phyloP scores from a whole-genome alignment of 2,797 vertebrate genomes.

The Argyrosomus regius region DNA sequence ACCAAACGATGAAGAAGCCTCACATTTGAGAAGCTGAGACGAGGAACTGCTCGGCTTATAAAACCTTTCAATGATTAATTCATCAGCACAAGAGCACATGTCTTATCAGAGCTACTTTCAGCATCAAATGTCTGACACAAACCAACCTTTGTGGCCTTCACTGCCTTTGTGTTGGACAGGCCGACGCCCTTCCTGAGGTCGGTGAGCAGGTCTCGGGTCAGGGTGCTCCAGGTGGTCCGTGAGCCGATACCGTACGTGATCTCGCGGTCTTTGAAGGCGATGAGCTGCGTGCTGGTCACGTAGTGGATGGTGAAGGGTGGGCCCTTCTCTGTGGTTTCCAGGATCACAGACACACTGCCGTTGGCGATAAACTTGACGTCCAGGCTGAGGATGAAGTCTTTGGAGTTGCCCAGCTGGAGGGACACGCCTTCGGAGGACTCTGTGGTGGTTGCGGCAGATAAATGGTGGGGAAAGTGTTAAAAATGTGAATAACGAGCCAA shows the following conservation, averaged over 20 bases:
- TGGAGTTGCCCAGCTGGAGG: slow-evolving; percentile 91
- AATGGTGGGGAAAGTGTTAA: background rate
- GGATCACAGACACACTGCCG: slow-evolving; percentile 92
- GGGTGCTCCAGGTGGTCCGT: slow-evolving; percentile 90
- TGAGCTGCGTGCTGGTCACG: slow-evolving; percentile 90
- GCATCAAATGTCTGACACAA: background rate
- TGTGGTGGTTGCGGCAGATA: slow-evolving; percentile 66
- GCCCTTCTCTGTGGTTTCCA: slow-evolving; percentile 95
- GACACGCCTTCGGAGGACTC: slow-evolving; percentile 93
- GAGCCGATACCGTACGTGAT: slow-evolving; percentile 94
- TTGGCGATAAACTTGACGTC: slow-evolving; percentile 94
- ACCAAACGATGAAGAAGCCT: background rate
- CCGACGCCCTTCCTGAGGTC: slow-evolving; percentile 97
- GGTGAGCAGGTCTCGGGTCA: slow-evolving; percentile 95
- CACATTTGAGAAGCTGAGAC: background rate
- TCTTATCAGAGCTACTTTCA: background rate
- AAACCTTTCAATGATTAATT: background rate
- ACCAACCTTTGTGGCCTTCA: slow-evolving; percentile 92
- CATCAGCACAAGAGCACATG: background rate
- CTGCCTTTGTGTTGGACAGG: slow-evolving; percentile 97
- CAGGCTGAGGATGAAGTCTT: slow-evolving; percentile 96
- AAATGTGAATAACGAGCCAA: slow-evolving; percentile 6
- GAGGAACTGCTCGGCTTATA: background rate
- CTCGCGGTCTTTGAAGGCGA: slow-evolving; percentile 90
- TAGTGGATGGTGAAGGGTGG: slow-evolving; percentile 94